Conservation (phyloP, 2,888 invertebrate genomes). For the Xylota segnis region DNA sequence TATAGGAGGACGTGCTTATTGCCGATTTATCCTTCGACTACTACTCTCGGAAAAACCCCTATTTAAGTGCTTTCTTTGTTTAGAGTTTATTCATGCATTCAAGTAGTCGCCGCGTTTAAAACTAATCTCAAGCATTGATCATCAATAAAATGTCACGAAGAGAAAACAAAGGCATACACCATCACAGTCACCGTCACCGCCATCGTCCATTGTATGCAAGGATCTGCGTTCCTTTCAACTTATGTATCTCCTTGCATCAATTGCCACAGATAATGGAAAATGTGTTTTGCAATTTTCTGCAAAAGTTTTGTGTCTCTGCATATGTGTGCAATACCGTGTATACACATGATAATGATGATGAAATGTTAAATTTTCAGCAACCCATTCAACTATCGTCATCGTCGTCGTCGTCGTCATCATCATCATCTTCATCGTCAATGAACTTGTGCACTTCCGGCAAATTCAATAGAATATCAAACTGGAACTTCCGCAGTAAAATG, state of each 20-base stretch:
- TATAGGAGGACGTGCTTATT: no score
- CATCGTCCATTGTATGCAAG: not conserved
- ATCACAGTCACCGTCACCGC: no score
- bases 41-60: no score
- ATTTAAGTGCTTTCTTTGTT: not conserved
- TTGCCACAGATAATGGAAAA: constrained; percentile 53
- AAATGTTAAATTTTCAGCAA: constrained; percentile 63
- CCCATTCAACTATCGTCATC: constrained; percentile 45
- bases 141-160: constrained; percentile 3
- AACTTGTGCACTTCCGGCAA: constrained; percentile 75
- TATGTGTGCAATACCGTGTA: constrained; percentile 6
- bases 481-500: constrained; percentile 73
- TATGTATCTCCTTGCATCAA: constrained; percentile 49
- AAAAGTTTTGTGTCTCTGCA: not conserved
- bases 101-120: not conserved
- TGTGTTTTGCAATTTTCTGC: constrained; percentile 40
- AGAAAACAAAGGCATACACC: not conserved
- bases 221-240: constrained; percentile 4
- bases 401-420: constrained; percentile 21
- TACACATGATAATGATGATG: constrained; percentile 58
- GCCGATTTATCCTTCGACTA: no score
- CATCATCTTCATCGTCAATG: constrained; percentile 71
- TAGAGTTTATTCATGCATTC: not conserved
- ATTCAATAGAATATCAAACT: constrained; percentile 73
- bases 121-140: not conserved